phyloP scores from a whole-genome alignment of 2,113 vertebrate species.

The Epinephelus moara region DNA sequence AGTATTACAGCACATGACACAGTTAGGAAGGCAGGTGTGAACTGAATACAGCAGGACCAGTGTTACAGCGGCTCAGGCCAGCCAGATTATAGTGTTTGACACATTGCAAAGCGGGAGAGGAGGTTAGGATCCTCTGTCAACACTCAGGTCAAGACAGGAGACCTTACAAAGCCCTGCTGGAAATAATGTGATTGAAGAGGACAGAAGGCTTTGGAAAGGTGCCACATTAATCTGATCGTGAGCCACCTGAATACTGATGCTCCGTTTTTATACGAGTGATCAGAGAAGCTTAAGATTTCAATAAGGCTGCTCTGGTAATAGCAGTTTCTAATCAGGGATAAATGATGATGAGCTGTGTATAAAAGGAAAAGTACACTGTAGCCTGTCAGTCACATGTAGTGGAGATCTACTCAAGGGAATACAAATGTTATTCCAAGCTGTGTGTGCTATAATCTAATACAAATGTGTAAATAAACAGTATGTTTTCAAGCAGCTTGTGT shows the following conservation, averaged over 20 bases:
- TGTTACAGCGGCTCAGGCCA: slow-evolving; percentile 8
- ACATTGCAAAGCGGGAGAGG: slow-evolving; percentile 42
- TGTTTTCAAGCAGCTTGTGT: slow-evolving; percentile 29
- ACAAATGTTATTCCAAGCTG: slow-evolving; percentile 11
- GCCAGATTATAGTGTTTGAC: slow-evolving; percentile 42
- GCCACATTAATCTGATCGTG: slow-evolving; percentile 42
- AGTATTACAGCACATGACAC: slow-evolving; percentile 43
- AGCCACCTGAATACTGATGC: slow-evolving; percentile 48
- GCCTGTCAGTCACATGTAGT: slow-evolving; percentile 10
- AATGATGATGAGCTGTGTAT: slow-evolving; percentile 17
- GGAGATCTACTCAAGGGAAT: slow-evolving; percentile 15
- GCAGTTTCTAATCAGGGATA: slow-evolving; percentile 31
- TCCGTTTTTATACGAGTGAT: slow-evolving; percentile 38
- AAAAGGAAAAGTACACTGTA: slow-evolving; percentile 1
- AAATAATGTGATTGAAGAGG: slow-evolving; percentile 49
- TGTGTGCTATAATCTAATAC: slow-evolving; percentile 18
- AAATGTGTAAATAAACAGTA: slow-evolving; percentile 40
- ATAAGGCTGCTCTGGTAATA: neutral
- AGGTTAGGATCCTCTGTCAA: slow-evolving; percentile 52
- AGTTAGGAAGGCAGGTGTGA: slow-evolving; percentile 68
- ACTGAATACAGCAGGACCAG: slow-evolving; percentile 56
- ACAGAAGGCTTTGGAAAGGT: slow-evolving; percentile 39
- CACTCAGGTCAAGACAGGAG: slow-evolving; percentile 45
- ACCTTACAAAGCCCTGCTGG: slow-evolving; percentile 19
- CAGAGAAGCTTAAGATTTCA: slow-evolving; percentile 41